phyloP scores from a whole-genome alignment of 2,113 vertebrate genomes.

The Cyprinodon brontotheroides region DNA sequence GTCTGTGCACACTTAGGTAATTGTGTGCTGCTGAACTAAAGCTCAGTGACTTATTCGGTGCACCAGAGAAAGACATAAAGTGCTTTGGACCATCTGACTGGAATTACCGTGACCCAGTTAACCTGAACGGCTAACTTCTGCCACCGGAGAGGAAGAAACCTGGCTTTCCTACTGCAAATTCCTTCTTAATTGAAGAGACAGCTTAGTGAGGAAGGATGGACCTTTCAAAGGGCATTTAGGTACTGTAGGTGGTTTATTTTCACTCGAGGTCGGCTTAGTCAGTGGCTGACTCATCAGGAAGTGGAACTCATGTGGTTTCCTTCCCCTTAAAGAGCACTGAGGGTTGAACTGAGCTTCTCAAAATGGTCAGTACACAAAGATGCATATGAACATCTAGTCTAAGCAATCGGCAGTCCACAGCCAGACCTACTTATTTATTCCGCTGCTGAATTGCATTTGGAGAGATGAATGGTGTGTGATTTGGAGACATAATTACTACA shows the following conservation, averaged over 20 bases:
- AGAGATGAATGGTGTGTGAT: conserved; percentile 53
- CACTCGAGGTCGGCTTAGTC: conserved; percentile 64
- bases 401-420: conserved; percentile 3
- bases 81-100: conserved; percentile 46
- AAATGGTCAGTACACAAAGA: conserved; percentile 7
- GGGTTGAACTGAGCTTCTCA: not conserved
- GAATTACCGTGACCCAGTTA: conserved; percentile 65
- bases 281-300: conserved; percentile 50
- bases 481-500: conserved; percentile 54
- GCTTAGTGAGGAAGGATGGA: conserved; percentile 47
- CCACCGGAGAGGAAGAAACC: conserved; percentile 43
- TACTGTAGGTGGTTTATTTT: conserved; percentile 45
- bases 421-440: conserved; percentile 44
- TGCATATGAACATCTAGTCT: conserved; percentile 29
- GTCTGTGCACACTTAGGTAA: conserved; percentile 8
- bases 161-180: conserved; percentile 39
- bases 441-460: conserved; percentile 13
- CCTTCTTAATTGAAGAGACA: conserved; percentile 63
- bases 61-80: conserved; percentile 51
- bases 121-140: conserved; percentile 30
- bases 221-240: conserved; percentile 67
- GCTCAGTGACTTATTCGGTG: conserved; percentile 60
- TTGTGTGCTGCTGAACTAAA: conserved; percentile 43
- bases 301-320: conserved; percentile 13
- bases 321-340: not conserved